Evolutionary conservation across 2,113 vertebrate species (phyloP), one percentile per base, ranked within the genome.

Genomic region (Penelope pileata): DNA sequence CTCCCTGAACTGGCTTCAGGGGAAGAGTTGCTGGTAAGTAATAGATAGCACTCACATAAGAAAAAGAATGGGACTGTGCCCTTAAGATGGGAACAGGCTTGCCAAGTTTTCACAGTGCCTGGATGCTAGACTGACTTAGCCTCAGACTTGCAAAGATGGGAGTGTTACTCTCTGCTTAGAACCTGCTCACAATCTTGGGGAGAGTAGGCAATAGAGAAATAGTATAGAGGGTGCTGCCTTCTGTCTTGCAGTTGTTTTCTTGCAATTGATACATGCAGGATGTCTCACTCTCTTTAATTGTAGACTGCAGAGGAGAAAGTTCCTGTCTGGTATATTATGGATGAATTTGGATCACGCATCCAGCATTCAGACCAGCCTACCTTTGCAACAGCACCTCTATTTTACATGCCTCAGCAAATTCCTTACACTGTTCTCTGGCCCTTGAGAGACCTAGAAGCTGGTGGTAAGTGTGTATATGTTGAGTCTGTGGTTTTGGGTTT

Each of bases 261-360:
- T 29, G 36, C 24, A 47, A 12, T 30, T 16, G 5, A 0, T 56
- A 10, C 3, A 10, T 67, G 66, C 1, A 3, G 72, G 23, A 8
- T 91, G 26, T 78, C 47, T 60, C 23, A 2, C 64, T 77, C 8
- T 89, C 42, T 81, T 80, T 48, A 26, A 68, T 64, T 4, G 0
- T 21, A 98, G 98, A 97, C 98, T 5, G 98, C 98, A 1, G 98
- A 98, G 77, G 99, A 99, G 83, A 99, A 99, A 86, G 98, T 99
- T 47, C 99, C 99, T 0, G 99, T 99, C 66, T 99, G 99, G 99
- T 99, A 99, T 94, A 95, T 99, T 91, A 99, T 99, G 99, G 99
- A 99, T 59, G 99, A 99, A 93, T 99, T 99, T 78, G 99, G 99
- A 77, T 99, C 99, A 1, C 97, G 98, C 83, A 98, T 99, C 89